Percentiles rank a stretch among this genome's conserved stretches.
Evolutionary conservation across 2,888 invertebrate species (phyloP).

Genomic region (Nemurella pictetii): DNA sequence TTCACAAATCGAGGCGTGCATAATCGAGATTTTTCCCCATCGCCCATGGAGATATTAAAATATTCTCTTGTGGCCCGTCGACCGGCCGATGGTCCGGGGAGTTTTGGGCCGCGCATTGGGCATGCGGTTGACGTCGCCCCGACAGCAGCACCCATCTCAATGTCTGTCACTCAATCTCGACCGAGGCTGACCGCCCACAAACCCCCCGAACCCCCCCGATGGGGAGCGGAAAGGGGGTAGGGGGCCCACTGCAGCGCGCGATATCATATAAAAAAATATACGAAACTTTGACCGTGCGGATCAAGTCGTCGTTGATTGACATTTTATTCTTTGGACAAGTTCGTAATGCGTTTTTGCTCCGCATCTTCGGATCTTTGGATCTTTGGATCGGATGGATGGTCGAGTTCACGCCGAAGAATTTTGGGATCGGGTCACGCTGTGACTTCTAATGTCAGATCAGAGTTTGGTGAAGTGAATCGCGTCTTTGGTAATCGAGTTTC

Average conservation of each 20-base stretch:
- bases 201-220: background rate
- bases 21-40: background rate
- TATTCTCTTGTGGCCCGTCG: slow-evolving; percentile 1
- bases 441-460: background rate
- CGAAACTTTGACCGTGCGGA: background rate
- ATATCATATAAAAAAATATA: background rate
- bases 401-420: too few species aligned
- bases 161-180: slow-evolving; percentile 8
- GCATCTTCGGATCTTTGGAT: too few species aligned
- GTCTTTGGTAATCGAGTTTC: background rate
- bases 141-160: slow-evolving; percentile 12
- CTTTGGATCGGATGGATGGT: background rate
- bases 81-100: background rate
- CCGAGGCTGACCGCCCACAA: background rate
- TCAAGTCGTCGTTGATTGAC: background rate
- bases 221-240: background rate
- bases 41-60: background rate
- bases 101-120: background rate
- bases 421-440: background rate
- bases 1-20: background rate
- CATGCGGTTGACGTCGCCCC: background rate
- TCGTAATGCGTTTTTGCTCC: background rate
- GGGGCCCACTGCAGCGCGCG: background rate
- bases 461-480: background rate
- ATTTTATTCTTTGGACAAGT: background rate